These are phyloP conservation scores for Tetragnatha montana DNA, from an alignment of 2,888 invertebrate genomes.

Conservation along the genomic window DNA sequence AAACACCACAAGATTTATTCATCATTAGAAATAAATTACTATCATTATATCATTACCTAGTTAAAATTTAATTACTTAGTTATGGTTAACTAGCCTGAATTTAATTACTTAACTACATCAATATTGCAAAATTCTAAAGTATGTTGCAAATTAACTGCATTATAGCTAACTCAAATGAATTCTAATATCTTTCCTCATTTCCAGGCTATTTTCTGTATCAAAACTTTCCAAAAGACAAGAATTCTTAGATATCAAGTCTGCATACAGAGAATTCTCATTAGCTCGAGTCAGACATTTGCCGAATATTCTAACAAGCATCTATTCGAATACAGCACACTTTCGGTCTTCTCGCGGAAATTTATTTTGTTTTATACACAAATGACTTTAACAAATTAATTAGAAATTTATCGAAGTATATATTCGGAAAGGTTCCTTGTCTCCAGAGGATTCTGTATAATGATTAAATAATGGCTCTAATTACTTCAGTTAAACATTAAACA, in stretches of 20 bases:
- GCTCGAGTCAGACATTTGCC: not conserved
- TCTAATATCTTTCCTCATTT: slow-evolving; percentile 3
- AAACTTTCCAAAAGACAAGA: not conserved
- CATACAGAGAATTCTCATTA: not conserved
- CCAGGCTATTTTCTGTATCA: not conserved
- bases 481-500: slow-evolving; percentile 44
- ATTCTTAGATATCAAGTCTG: not conserved
- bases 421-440: slow-evolving; percentile 30
- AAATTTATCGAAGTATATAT: slow-evolving; percentile 14
- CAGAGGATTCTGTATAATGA: slow-evolving; percentile 39
- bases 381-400: slow-evolving; percentile 44
- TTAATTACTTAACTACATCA: no score
- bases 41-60: no score
- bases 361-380: slow-evolving; percentile 25
- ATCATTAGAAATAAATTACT: no score
- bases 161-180: not conserved
- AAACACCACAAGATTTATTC: no score
- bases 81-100: no score
- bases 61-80: no score
- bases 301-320: slow-evolving; percentile 9
- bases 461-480: slow-evolving; percentile 38
- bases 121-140: no score
- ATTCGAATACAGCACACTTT: not conserved
- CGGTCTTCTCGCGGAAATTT: not conserved
- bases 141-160: no score